phyloP scores from a whole-genome alignment of 2,797 vertebrate genomes.

The Hemibagrus guttatus region DNA sequence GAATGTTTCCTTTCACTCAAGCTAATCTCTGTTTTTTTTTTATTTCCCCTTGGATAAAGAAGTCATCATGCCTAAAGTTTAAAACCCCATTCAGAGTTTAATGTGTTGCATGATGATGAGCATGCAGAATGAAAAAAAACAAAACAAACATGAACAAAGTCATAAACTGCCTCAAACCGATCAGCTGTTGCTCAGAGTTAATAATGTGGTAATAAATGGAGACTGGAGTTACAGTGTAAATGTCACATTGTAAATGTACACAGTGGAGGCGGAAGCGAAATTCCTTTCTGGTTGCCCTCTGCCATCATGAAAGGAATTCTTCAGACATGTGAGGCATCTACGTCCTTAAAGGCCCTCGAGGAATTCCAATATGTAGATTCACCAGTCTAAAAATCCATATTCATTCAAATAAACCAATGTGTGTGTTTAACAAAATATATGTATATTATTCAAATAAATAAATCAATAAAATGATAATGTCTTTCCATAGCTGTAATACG shows the following conservation, averaged over 20 bases:
- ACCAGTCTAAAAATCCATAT: not conserved
- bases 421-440: no score
- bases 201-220: slow-evolving; percentile 56
- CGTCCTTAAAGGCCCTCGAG: slow-evolving; percentile 57
- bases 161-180: not conserved
- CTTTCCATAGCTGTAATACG: not conserved
- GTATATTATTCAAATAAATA: no score
- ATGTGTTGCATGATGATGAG: not conserved
- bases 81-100: not conserved
- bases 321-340: slow-evolving; percentile 52
- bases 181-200: slow-evolving; percentile 41
- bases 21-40: not conserved
- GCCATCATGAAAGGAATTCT: slow-evolving; percentile 58
- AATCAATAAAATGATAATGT: not conserved
- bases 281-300: slow-evolving; percentile 64
- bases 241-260: slow-evolving; percentile 67
- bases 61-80: not conserved
- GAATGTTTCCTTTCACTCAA: not conserved
- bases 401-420: not conserved
- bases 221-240: slow-evolving; percentile 66
- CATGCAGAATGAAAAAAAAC: not conserved
- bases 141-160: not conserved
- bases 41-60: not conserved
- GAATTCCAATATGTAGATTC: slow-evolving; percentile 3
- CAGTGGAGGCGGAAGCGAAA: slow-evolving; percentile 71